Percentiles rank a stretch among this genome's conserved stretches.
Evolutionary conservation across 2,888 invertebrate genomes (phyloP).

Genomic region (Lithophane socia): DNA sequence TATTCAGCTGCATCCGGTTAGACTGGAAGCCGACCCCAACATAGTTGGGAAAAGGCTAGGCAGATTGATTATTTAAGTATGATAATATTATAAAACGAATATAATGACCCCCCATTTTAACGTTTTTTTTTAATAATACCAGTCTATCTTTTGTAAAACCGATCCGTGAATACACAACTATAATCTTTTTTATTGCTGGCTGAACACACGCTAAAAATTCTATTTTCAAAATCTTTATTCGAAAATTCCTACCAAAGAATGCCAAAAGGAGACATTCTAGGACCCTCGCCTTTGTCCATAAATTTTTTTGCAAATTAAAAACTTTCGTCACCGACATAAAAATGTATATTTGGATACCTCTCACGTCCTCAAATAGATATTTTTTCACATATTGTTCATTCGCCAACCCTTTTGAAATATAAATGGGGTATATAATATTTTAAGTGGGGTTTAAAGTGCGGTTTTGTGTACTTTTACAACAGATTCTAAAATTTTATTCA

Average conservation of each 20-base stretch:
- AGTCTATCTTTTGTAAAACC: not conserved
- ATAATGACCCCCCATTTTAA: too few species aligned
- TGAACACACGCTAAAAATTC: not conserved
- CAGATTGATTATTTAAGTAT: too few species aligned
- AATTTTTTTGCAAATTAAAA: not conserved
- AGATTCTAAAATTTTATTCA: not conserved
- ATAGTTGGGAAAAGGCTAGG: too few species aligned
- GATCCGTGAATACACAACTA: not conserved
- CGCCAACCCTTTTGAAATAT: conserved; percentile 55
- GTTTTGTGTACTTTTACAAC: conserved; percentile 26
- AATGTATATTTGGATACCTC: conserved; percentile 24
- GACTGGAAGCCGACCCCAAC: too few species aligned
- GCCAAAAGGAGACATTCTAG: not conserved
- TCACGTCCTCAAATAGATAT: conserved; percentile 26
- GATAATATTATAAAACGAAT: too few species aligned
- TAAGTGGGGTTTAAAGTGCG: conserved; percentile 41
- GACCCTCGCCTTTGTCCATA: not conserved
- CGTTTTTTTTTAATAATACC: too few species aligned
- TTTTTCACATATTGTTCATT: conserved; percentile 34
- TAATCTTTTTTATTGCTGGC: not conserved
- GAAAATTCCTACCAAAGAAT: conserved; percentile 6
- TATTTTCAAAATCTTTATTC: not conserved
- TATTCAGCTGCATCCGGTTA: too few species aligned
- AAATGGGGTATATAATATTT: conserved; percentile 56
- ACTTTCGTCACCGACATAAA: not conserved